Percentiles rank a stretch among this genome's conserved stretches.
phyloP scores from a whole-genome alignment of 64 coral and sea anemone genomes.

The Pocillopora verrucosa region DNA sequence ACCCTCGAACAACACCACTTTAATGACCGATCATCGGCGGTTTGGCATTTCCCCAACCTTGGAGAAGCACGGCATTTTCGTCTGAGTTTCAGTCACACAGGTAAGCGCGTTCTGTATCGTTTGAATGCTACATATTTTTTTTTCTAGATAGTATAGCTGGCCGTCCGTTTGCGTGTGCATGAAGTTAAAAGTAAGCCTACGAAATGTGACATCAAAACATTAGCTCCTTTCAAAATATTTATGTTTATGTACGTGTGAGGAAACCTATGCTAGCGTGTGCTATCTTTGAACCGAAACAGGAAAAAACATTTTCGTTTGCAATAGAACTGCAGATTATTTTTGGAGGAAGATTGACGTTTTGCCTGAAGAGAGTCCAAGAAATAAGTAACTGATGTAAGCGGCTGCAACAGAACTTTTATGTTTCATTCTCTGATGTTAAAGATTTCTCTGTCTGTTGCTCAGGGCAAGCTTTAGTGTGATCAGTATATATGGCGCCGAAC shows the following conservation, averaged over 20 bases:
- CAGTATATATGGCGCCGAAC: not conserved
- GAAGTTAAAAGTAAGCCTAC: not conserved
- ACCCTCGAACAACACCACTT: slow-evolving; percentile 18
- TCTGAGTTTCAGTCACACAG: not conserved
- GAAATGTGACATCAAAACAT: too few relatives aligned
- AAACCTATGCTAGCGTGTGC: not conserved
- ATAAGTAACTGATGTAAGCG: not conserved
- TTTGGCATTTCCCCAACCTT: not conserved
- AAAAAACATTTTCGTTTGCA: not conserved
- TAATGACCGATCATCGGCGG: slow-evolving; percentile 3
- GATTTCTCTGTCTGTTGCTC: not conserved
- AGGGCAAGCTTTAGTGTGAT: not conserved
- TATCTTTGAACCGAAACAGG: not conserved
- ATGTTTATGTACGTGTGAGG: too few relatives aligned
- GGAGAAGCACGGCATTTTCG: not conserved
- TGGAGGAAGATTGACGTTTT: not conserved
- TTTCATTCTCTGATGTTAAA: not conserved
- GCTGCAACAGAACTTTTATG: not conserved
- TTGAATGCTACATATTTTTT: not conserved
- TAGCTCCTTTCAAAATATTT: too few relatives aligned
- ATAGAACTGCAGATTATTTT: not conserved
- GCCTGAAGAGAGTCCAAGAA: too few relatives aligned
- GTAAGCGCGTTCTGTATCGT: slow-evolving; percentile 5
- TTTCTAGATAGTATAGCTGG: not conserved
- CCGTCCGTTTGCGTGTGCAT: not conserved